Evolutionary conservation across 1,140 invertebrate species (phyloP), one percentile per base, ranked within the genome.

Genomic region (Chymomyza costata): DNA sequence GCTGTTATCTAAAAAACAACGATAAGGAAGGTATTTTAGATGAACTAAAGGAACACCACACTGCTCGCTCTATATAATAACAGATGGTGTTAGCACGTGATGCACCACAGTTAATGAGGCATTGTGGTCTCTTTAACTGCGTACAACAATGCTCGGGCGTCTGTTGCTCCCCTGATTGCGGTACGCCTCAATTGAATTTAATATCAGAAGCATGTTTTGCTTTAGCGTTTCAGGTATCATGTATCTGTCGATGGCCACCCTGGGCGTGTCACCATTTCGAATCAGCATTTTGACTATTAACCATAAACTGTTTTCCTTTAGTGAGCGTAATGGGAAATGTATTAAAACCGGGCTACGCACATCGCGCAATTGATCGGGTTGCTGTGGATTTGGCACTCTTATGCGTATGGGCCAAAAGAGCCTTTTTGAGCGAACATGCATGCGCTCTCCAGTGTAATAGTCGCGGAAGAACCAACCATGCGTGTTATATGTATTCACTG

Each of bases 391-490:
- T 2, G 61, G 76, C 6, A 84, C 55, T 10, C 62, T 56, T 34
- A 67, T 76, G 6, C 66, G 54, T 7, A 78, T 41, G 0, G 82
- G 73, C 15, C 56, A 65, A 47, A 85, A 88, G 8, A 87, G 56
- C 14, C 71, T 73, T 15, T 86, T 64, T 6, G 84, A 82, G 0
- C 86, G 66, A 6, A 88, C 82, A 50, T 84, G 78, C 74, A 88
- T 82, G 13, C 84, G 65, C 53, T 92, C 91, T 31, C 88, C 88
- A 0, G 90, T 91, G 15, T 88, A 69, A 21, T 87, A 67, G 71
- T 93, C 90, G 19, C 89, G 73, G 62, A 92, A 92, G 18, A 93
- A 88, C 92, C 92, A 94, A 5, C 91, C 90, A 86, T 94, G 93
- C 1, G 88, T 89, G 13, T 88, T 90, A 82, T 88, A 94, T 0